These are phyloP conservation scores for Drosophila quinaria DNA, from an alignment of 2,888 invertebrate species.

Conservation along the genomic window DNA sequence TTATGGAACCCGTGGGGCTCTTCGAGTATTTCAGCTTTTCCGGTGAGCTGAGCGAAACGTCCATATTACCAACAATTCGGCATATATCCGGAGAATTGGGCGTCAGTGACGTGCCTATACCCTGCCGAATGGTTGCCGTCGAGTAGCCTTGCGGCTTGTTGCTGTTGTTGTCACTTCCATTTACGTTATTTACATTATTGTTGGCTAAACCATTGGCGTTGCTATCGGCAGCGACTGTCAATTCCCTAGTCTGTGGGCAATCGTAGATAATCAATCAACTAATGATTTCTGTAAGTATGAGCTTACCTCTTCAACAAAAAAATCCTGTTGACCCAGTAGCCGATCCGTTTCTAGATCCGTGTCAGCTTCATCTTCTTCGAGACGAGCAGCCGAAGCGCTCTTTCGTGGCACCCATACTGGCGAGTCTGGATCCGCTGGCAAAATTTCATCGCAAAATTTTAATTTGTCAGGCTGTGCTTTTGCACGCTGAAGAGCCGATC, in stretches of 20 bases:
- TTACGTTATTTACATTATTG: conserved; percentile 39
- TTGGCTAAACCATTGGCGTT: conserved; percentile 60
- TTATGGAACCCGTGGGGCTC: conserved; percentile 87
- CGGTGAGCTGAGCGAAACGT: conserved; percentile 81
- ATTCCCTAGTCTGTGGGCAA: conserved; percentile 50
- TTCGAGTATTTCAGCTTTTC: conserved; percentile 85
- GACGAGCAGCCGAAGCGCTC: conserved; percentile 40
- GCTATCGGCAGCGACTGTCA: conserved; percentile 56
- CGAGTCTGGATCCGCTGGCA: conserved; percentile 83
- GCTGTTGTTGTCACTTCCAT: conserved; percentile 35
- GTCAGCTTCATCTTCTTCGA: conserved; percentile 94
- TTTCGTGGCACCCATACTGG: conserved; percentile 85
- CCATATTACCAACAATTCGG: conserved; percentile 82
- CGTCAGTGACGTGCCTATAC: conserved; percentile 84
- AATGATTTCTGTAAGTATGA: neutral
- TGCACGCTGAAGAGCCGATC: conserved; percentile 89
- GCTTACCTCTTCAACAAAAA: conserved; percentile 90
- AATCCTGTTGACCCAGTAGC: conserved; percentile 96
- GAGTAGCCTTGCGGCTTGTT: conserved; percentile 82
- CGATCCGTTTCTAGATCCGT: conserved; percentile 99
- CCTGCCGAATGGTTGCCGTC: conserved; percentile 85
- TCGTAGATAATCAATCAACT: neutral
- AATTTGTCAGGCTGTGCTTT: conserved; percentile 85
- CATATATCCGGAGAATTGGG: conserved; percentile 84
- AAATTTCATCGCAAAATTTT: conserved; percentile 83